Base-by-base conservation (phyloP, 1,140 invertebrate genomes). In the Drosophila micromelanica region DNA sequence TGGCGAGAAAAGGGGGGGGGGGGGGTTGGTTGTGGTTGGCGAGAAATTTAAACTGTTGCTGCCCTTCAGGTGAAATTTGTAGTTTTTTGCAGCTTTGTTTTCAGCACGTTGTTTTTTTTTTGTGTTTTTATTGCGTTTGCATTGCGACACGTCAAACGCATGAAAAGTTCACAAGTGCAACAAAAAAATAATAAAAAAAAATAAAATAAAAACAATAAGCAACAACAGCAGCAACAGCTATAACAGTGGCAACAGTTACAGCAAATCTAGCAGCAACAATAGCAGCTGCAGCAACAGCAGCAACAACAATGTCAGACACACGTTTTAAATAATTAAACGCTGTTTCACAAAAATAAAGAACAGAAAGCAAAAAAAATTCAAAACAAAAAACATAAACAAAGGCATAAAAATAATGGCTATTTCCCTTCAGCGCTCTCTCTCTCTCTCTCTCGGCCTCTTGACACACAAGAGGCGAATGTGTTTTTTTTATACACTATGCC, bases 251-350 rank as follows among this genome's bases (percentile, higher is more conserved):
- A 64, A 57, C 68, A 71, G 67, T 62, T 69, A 56, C 61, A 63
- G 59, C 57, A 70, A 62, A 68, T 68, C 55, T 43, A 68, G 55
- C 55, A 68, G 56, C 64, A 70, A 63, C 59, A 63, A 70, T 42
- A 49, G 51, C 54, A 52, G 38, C 61, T 38, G 54, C 51, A 61
- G 15, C 65, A 45, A 15, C 30, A 59, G 7, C 32, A 37, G 11
- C 38, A 64, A 8, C 48, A 51, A 15, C 68, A 64, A 42, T 64
- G 68, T 42, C 54, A 54, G 68, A 73, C 67, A 84, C 71, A 78
- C 75, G 81, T 78, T 84, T 84, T 80, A 84, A 86, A 84, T 84
- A 84, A 86, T 86, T 74, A 76, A 73, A 23, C 49, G 61, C 17
- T 56, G 38, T 42, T 49, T 43, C 15, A 13, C 23, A 48, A 61